Conservation (phyloP, 2,797 vertebrate species). For the Coracias cyanogaster region DNA sequence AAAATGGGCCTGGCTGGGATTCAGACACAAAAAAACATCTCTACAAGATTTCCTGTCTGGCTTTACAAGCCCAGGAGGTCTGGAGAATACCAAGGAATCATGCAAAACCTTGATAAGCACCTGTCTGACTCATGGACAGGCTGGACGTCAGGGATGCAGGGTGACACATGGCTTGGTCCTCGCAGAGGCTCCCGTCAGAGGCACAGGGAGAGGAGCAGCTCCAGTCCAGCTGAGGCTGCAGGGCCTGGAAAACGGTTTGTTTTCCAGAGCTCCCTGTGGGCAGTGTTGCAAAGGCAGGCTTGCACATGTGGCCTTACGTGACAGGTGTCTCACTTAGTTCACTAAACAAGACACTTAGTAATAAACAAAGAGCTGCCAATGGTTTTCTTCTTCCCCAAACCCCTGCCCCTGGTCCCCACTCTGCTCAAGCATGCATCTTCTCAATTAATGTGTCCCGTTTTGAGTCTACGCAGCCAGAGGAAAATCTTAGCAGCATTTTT, state of each 20-base stretch:
- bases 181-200: background rate
- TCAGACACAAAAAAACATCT: slow-evolving; percentile 43
- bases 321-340: fast-evolving
- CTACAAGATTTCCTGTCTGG: slow-evolving; percentile 32
- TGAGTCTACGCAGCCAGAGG: background rate
- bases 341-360: background rate
- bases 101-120: background rate
- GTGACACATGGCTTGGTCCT: fast-evolving
- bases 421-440: background rate
- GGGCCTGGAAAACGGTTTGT: background rate
- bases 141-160: background rate
- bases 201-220: background rate
- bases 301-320: background rate
- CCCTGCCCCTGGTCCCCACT: background rate
- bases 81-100: background rate
- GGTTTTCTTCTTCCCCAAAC: background rate
- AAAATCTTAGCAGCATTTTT: slow-evolving; percentile 11
- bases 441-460: background rate
- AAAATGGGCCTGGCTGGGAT: slow-evolving; percentile 13
- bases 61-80: background rate
- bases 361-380: background rate
- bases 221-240: background rate
- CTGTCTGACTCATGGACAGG: background rate
- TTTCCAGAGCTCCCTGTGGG: background rate
- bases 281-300: background rate